Percentiles rank a stretch among this genome's conserved stretches.
phyloP scores from a whole-genome alignment of 2,797 vertebrate species.

The Nannoperca obscura region DNA sequence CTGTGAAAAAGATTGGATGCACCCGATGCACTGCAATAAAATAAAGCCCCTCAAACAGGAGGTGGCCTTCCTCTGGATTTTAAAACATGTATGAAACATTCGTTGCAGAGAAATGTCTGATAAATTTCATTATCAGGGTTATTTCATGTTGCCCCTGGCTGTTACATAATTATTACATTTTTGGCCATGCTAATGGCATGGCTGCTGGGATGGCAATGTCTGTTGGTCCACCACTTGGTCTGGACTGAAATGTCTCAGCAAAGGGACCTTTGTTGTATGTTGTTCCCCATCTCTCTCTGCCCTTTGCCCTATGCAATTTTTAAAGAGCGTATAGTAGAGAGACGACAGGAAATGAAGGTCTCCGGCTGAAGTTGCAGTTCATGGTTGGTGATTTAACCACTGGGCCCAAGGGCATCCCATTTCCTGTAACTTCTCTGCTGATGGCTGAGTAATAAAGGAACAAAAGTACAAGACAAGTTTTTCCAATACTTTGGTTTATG shows the following conservation, averaged over 20 bases:
- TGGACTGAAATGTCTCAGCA: slow-evolving; percentile 1
- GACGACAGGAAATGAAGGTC: not conserved
- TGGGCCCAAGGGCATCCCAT: not conserved
- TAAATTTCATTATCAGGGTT: not conserved
- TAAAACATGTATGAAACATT: slow-evolving; percentile 34
- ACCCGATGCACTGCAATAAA: not conserved
- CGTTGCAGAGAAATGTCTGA: not conserved
- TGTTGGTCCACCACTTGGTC: not conserved
- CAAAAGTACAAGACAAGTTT: too few relatives aligned
- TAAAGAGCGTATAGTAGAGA: too few relatives aligned
- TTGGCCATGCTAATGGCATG: not conserved
- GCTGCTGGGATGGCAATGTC: not conserved
- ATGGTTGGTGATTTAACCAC: not conserved
- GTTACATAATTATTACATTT: slow-evolving; percentile 14
- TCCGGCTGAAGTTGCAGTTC: not conserved
- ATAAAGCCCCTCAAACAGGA: not conserved
- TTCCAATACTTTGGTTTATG: not conserved
- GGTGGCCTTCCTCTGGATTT: not conserved
- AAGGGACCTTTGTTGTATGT: not conserved
- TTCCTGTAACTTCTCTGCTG: not conserved
- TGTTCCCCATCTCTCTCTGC: not conserved
- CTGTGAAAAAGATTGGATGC: not conserved
- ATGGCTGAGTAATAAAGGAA: not conserved
- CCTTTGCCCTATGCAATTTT: not conserved
- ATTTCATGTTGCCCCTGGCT: slow-evolving; percentile 27